Evolutionary conservation across 2,888 invertebrate species (phyloP).

Genomic region (Leistus spinibarbis): DNA sequence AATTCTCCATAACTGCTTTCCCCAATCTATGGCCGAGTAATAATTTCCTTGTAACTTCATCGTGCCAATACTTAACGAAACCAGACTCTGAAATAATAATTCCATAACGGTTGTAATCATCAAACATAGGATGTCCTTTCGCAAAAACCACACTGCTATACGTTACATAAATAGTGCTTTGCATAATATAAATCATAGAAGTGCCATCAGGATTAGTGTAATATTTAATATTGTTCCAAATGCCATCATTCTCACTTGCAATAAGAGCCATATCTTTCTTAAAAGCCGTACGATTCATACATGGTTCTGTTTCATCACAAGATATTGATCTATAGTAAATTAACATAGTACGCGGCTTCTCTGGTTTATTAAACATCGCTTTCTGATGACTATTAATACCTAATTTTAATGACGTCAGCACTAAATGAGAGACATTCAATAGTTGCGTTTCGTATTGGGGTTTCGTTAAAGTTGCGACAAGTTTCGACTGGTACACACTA

Average conservation of each 20-base stretch:
- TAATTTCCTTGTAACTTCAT: not conserved
- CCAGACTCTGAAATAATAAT: not conserved
- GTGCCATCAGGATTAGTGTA: not conserved
- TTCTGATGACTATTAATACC: constrained; percentile 1
- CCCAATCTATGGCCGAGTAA: not conserved
- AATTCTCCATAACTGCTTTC: not conserved
- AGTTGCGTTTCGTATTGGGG: constrained; percentile 15
- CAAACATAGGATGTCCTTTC: constrained; percentile 7
- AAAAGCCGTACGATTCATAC: not conserved
- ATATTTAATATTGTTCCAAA: not conserved
- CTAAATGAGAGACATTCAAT: constrained; percentile 6
- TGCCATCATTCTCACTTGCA: not conserved
- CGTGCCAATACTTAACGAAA: not conserved
- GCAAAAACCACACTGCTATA: not conserved
- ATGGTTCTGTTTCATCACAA: not conserved
- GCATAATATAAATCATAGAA: not conserved
- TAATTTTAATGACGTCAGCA: constrained; percentile 1
- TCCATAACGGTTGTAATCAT: not conserved
- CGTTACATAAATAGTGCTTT: not conserved
- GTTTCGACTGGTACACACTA: not conserved
- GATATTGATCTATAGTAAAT: not conserved
- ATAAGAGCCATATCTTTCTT: not conserved
- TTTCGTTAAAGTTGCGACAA: not conserved
- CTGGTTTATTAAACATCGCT: not conserved
- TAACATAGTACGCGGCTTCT: not conserved